phyloP scores from a whole-genome alignment of 2,113 vertebrate species.

The Atrichornis clamosus region DNA sequence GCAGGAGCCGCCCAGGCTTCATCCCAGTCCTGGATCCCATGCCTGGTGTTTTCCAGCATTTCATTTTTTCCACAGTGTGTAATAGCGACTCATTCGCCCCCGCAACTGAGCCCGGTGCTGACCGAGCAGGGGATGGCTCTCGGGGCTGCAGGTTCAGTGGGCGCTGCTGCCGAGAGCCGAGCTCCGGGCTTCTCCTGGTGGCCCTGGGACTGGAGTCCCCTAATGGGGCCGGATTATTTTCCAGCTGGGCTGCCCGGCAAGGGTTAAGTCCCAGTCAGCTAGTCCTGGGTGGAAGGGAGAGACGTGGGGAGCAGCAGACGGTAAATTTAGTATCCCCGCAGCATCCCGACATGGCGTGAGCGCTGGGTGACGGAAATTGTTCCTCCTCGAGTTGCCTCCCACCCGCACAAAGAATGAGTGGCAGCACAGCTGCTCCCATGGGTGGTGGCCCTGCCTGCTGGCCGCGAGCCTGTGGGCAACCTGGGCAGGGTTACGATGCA shows the following conservation, averaged over 20 bases:
- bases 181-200: neutral
- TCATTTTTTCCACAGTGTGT: slow-evolving; percentile 59
- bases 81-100: neutral
- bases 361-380: neutral
- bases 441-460: neutral
- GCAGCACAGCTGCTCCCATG: neutral
- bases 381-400: neutral
- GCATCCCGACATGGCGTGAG: neutral
- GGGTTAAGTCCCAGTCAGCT: neutral
- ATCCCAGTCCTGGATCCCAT: neutral
- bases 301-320: neutral
- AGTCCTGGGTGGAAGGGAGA: slow-evolving; percentile 37
- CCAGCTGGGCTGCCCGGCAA: accelerated
- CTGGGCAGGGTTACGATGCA: accelerated
- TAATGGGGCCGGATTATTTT: accelerated
- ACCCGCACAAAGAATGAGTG: neutral
- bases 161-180: accelerated
- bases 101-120: neutral
- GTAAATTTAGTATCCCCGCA: slow-evolving; percentile 45
- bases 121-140: neutral
- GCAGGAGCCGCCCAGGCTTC: neutral
- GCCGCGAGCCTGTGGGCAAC: neutral
- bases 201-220: accelerated
- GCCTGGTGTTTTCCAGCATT: slow-evolving; percentile 22
- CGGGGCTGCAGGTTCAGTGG: accelerated